Base-by-base conservation (phyloP, 2,888 invertebrate species). In the Eupithecia pulchellata region DNA sequence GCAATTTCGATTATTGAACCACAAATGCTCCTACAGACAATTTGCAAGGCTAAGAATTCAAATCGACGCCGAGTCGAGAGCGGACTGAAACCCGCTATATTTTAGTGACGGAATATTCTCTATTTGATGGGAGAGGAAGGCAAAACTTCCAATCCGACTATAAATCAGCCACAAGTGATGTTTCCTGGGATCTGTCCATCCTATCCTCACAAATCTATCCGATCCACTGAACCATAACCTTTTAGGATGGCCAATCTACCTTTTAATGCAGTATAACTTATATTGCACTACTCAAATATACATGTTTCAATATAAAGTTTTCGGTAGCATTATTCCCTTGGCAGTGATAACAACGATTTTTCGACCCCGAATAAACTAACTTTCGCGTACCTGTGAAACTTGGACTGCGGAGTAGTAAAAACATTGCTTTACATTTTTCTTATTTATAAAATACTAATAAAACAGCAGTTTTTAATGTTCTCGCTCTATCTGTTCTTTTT, bases 221-320 rank as follows among this genome's bases (percentile, higher is more conserved):
- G 32, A 66, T 63, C 52, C 60, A 69, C 66, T 64, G 63, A 60
- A 64, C 55, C 32, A 66, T 29, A 66, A 60, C 42, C 63, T 66
- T 36, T 52, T 29, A 66, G 64, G 69, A 60, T 66, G 58, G 62
- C 64, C 32, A 20, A 29, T 65, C 60, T n/a, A 65, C 65, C 60
- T 64, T 61, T 55, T 25, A 30, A 42, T 29, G 58, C 61, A 61
- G 25, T 25, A n/a, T 57, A 34, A 32, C 55, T 68, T 34, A 63
- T 69, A 72, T 69, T 64, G 66, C 52, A 63, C 64, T 68, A 30
- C 52, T 77, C 64, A 75, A 75, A 73, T 72, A 77, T 69, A 74
- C 73, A 76, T 71, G 75, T 73, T 76, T 71, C 68, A 77, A 79
- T 78, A 75, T 73, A 78, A 78, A 78, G 74, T 79, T 79, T 72